Percentiles rank a stretch among this genome's conserved stretches.
These are phyloP conservation scores for Passerina amoena DNA, from an alignment of 2,113 vertebrate genomes.

Conservation along the genomic window DNA sequence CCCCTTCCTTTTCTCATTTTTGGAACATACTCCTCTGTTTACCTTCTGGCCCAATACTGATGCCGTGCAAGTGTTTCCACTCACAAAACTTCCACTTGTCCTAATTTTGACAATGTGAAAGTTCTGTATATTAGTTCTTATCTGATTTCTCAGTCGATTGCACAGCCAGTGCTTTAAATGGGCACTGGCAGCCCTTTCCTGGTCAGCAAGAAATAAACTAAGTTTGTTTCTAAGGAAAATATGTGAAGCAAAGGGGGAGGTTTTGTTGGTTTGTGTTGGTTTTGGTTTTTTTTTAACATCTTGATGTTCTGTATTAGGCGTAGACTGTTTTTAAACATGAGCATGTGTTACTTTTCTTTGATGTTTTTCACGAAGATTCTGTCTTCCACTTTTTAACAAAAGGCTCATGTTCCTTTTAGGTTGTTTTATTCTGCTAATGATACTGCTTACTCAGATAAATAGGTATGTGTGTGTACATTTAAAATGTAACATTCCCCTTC, in stretches of 20 bases:
- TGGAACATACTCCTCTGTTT: not conserved
- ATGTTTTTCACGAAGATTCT: conserved; percentile 26
- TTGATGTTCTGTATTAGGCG: conserved; percentile 20
- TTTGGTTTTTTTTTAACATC: not conserved
- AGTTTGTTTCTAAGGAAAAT: conserved; percentile 15
- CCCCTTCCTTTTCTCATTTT: not conserved
- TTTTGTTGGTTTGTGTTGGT: not conserved
- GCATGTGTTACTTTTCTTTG: conserved; percentile 58
- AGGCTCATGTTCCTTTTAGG: not conserved
- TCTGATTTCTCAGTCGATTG: not conserved
- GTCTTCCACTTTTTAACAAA: conserved; percentile 37
- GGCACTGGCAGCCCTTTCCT: not conserved
- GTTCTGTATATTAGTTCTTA: not conserved
- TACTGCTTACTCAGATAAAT: conserved; percentile 9
- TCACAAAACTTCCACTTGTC: not conserved
- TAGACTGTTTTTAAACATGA: conserved; percentile 50
- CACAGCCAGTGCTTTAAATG: not conserved
- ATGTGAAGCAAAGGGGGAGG: not conserved
- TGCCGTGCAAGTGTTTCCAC: not conserved
- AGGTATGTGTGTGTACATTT: not conserved
- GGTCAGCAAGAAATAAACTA: not conserved
- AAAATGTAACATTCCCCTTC: conserved; percentile 22
- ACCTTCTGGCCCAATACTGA: not conserved
- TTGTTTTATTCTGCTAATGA: conserved; percentile 21
- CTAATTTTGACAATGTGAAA: not conserved